These are phyloP conservation scores for Rhabdophis nuchalis DNA, from an alignment of 2,797 vertebrate species.

Conservation along the genomic window DNA sequence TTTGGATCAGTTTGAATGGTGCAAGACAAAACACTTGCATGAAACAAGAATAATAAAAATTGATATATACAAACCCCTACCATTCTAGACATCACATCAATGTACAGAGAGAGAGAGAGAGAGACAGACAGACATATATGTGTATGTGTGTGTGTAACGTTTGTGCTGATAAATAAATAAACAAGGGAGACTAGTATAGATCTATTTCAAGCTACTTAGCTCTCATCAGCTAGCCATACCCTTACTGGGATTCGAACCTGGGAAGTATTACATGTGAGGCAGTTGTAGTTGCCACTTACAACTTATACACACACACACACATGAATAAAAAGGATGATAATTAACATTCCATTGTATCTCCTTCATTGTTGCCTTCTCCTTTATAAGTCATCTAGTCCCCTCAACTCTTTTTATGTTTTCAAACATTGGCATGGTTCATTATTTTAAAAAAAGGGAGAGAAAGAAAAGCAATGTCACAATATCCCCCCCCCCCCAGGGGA, in stretches of 20 bases:
- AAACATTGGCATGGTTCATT: not conserved
- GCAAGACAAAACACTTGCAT: not conserved
- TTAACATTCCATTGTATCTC: not conserved
- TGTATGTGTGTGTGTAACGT: too few relatives aligned
- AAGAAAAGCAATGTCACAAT: not conserved
- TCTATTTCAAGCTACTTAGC: too few relatives aligned
- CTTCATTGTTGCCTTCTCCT: not conserved
- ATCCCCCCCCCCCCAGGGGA: not conserved
- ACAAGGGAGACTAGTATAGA: too few relatives aligned
- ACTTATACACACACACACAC: too few relatives aligned
- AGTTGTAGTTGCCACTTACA: too few relatives aligned
- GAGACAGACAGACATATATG: too few relatives aligned
- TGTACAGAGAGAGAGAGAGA: too few relatives aligned
- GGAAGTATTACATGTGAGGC: too few relatives aligned
- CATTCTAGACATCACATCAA: not conserved
- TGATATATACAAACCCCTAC: not conserved
- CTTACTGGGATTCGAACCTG: too few relatives aligned
- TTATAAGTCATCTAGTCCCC: not conserved
- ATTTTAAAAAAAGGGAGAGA: not conserved
- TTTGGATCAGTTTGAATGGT: not conserved
- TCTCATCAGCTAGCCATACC: too few relatives aligned
- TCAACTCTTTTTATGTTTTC: not conserved
- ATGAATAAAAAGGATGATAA: conserved; percentile 6
- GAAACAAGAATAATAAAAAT: not conserved
- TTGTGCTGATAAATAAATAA: too few relatives aligned